These are phyloP conservation scores for Trochalopteron elliotii DNA, from an alignment of 2,113 vertebrate species.

Conservation along the genomic window DNA sequence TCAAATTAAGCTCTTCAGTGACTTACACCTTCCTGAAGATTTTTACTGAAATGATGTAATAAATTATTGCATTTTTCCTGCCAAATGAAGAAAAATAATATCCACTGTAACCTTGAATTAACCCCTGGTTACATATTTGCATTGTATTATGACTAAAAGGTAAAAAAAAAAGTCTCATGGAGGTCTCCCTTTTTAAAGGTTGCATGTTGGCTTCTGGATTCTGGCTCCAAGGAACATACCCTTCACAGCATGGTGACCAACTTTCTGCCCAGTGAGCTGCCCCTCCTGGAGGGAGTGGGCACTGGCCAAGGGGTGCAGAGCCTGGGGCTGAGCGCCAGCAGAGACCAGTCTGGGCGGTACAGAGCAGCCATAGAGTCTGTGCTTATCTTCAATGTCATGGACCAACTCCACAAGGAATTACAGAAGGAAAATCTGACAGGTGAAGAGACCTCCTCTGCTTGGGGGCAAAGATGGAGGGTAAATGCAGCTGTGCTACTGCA, in stretches of 20 bases:
- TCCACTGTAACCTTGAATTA: background rate
- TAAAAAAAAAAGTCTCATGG: background rate
- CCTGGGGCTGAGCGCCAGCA: conserved; percentile 74
- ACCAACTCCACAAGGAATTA: conserved; percentile 77
- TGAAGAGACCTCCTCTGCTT: conserved; percentile 26
- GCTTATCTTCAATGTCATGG: conserved; percentile 82
- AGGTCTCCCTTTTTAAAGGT: conserved; percentile 74
- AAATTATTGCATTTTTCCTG: background rate
- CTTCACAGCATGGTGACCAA: conserved; percentile 90
- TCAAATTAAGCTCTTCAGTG: background rate
- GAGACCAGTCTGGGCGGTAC: conserved; percentile 81
- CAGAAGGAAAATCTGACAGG: conserved; percentile 85
- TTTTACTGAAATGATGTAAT: background rate
- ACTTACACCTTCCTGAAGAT: background rate
- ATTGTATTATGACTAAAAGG: background rate
- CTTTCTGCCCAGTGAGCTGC: conserved; percentile 84
- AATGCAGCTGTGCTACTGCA: background rate
- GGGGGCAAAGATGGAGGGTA: background rate
- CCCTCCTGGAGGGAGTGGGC: conserved; percentile 83
- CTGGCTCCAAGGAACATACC: conserved; percentile 86
- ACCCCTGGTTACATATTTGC: background rate
- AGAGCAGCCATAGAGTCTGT: conserved; percentile 86
- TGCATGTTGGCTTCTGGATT: conserved; percentile 92
- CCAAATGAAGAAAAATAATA: background rate
- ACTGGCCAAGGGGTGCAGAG: conserved; percentile 77